Evolutionary conservation across 1,140 invertebrate species (phyloP), one percentile per base, ranked within the genome.

Genomic region (Thrips palmi): DNA sequence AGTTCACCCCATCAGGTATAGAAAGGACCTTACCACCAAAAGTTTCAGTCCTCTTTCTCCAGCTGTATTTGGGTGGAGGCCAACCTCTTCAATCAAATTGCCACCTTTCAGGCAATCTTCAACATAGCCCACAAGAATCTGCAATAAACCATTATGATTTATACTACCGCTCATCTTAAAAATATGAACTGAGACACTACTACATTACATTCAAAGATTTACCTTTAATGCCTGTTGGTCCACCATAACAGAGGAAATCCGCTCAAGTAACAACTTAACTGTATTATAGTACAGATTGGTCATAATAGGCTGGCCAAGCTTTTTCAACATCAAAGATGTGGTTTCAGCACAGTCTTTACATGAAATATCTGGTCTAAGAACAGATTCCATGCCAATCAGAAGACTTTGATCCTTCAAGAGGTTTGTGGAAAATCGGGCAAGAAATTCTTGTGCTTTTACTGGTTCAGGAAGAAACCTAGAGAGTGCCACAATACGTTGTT

Each of bases 251-350:
- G 87, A 91, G 25, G 87, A 91, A 10, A 92, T 80, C 45, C 91
- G 63, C 58, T 97, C 89, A 20, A 97, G 61, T 10, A 97, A 56
- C 71, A 88, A 85, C 63, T 96, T 93, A 14, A 96, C 81, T 1
- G 85, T 91, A 51, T 89, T 91, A 57, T 94, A 96, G 53, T 93
- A 88, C 20, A 89, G 56, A 63, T 94, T 93, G 1, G 86, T 89
- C 72, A 91, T 88, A 0, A 91, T 76, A 1, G 88, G 86, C 48
- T 86, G 74, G 3, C 91, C 91, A 0, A 96, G 63, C 56, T 91
- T 92, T 56, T 92, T 92, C 6, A 97, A 60, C n/a, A 96, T 74
- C 43, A 68, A 66, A 49, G 75, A 77, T 58, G 48, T 50, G 6
- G 75, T 81, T 41, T 83, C 77, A 2, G 85, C 81, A 52, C 83